Conservation (phyloP, 1,140 invertebrate genomes). For the Caenorhabditis brenneri region DNA sequence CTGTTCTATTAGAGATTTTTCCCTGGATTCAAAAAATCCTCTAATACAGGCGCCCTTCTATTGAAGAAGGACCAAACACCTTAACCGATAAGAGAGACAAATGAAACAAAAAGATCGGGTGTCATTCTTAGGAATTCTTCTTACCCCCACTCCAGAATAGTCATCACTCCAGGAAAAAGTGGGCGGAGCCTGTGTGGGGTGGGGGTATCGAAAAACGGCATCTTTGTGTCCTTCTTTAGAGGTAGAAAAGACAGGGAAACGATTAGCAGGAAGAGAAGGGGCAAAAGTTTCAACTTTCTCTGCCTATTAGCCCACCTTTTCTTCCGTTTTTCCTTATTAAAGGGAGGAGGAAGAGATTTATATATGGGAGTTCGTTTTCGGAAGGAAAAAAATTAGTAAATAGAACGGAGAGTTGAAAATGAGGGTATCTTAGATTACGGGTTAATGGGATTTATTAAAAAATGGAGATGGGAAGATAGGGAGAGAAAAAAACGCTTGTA, state of each 20-base stretch:
- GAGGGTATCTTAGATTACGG: background rate
- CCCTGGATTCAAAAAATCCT: background rate
- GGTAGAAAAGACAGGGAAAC: background rate
- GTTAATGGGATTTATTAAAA: background rate
- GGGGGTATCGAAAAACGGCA: constrained; percentile 12
- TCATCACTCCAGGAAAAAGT: constrained; percentile 22
- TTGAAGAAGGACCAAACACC: no score
- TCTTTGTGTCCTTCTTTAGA: background rate
- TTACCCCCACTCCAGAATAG: no score
- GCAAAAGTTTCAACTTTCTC: constrained; percentile 18
- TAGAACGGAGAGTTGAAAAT: background rate
- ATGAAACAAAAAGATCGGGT: background rate
- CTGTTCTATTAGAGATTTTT: background rate
- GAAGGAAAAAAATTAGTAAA: background rate
- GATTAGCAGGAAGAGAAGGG: background rate
- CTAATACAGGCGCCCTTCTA: background rate
- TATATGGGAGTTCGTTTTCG: background rate
- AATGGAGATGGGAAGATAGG: background rate
- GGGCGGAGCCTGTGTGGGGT: background rate
- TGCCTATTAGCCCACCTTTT: background rate
- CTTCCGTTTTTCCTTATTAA: background rate
- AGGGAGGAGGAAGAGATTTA: no score
- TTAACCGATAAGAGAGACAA: background rate
- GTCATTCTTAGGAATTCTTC: background rate
- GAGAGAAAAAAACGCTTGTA: background rate